Evolutionary conservation across 2,113 vertebrate species (phyloP), one percentile per base, ranked within the genome.

Genomic region (Megaceryle maxima): DNA sequence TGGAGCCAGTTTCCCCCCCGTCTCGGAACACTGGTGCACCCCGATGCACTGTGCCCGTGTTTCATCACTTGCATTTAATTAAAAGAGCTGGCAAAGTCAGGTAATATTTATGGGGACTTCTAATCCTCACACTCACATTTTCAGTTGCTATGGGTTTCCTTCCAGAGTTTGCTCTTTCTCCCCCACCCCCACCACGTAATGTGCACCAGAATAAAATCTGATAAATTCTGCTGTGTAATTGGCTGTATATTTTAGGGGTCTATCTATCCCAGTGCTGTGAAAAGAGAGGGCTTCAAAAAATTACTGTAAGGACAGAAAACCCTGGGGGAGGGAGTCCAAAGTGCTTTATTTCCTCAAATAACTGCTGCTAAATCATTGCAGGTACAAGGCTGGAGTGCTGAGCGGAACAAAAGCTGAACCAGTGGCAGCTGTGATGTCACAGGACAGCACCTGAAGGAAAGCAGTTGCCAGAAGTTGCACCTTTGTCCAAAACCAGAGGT

Each of bases 121-220:
- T 86, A 85, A 96, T 91, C 79, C 83, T 84, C 90, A 85, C 73
- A 24, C 41, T 91, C 57, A n/a, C 41, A 82, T 48, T 66, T 87
- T 70, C 93, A 81, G 90, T 93, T 96, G 94, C 97, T 76, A 92
- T 84, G 94, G 88, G 67, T 94, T 92, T 93, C 88, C 82, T 87
- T 68, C 64, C 63, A 83, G 96, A 84, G 51, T 83, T 86, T 0
- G 16, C 60, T 88, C 76, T 51, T 41, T 57, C 74, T 86, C 43
- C 51, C 56, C 91, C 35, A 41, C 53, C 87, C 55, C 75, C 72
- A 75, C 68, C 83, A 50, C 0, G 3, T 83, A 94, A 84, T 26
- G 7, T n/a, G 56, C 90, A 92, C 85, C 26, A 25, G 75, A 91
- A 90, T 72, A 53, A 94, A 93, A 39, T 39, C 95, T 79, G 94